These are phyloP conservation scores for Dicrurus megarhynchus DNA, from an alignment of 2,113 vertebrate genomes.

Conservation along the genomic window DNA sequence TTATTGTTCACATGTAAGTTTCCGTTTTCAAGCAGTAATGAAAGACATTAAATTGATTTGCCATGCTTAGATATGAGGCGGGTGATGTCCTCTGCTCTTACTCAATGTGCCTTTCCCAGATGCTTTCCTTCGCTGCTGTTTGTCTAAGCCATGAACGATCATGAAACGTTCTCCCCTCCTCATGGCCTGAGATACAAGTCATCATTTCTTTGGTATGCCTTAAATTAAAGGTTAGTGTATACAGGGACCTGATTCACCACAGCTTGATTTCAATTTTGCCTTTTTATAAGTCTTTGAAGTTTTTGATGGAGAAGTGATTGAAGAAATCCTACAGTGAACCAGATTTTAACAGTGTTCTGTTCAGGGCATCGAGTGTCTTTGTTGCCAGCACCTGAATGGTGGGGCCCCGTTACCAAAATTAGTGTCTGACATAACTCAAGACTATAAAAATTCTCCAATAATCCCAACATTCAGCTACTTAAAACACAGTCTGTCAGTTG, in stretches of 20 bases:
- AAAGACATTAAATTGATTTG: slow-evolving; percentile 73
- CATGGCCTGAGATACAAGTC: background rate
- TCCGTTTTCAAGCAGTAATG: slow-evolving; percentile 65
- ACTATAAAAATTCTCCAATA: background rate
- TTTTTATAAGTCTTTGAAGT: background rate
- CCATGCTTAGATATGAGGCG: slow-evolving; percentile 32
- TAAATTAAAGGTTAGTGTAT: background rate
- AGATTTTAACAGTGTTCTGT: background rate
- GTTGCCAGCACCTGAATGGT: background rate
- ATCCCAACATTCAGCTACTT: background rate
- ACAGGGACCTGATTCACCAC: background rate
- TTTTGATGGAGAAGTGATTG: background rate
- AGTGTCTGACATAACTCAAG: background rate
- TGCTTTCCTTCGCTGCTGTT: background rate
- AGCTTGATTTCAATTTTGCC: background rate
- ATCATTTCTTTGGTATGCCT: background rate
- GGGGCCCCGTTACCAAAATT: background rate
- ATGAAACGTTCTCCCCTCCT: background rate
- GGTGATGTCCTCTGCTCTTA: slow-evolving; percentile 55
- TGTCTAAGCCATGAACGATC: slow-evolving; percentile 9
- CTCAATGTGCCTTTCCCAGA: slow-evolving; percentile 64
- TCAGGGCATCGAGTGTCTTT: background rate
- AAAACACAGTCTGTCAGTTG: background rate
- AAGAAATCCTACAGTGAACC: background rate
- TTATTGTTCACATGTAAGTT: slow-evolving; percentile 69